Conservation (phyloP, 2,113 vertebrate species). For the Prunella fulvescens region DNA sequence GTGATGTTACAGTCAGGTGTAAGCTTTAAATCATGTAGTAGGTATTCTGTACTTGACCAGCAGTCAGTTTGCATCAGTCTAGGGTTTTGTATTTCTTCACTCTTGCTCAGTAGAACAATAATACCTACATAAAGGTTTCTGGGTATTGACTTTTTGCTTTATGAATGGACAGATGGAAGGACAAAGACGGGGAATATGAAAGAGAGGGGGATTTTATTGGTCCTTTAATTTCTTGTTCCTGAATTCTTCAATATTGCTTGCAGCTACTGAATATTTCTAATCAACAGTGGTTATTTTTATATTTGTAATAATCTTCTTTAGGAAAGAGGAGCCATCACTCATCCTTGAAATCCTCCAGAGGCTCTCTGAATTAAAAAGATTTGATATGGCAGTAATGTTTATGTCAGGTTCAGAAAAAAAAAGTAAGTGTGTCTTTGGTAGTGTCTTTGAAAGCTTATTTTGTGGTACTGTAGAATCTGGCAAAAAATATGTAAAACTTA, state of each 20-base stretch:
- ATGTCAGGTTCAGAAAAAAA: slow-evolving; percentile 88
- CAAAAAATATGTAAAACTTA: not conserved
- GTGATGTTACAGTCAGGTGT: not conserved
- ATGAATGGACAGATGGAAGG: not conserved
- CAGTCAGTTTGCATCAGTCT: not conserved
- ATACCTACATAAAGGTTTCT: not conserved
- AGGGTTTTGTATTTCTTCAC: not conserved
- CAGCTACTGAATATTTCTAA: not conserved
- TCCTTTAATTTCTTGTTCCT: not conserved
- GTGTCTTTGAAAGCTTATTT: not conserved
- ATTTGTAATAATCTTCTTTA: slow-evolving; percentile 58
- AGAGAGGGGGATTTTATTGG: not conserved
- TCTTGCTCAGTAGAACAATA: not conserved
- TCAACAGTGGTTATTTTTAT: slow-evolving; percentile 11
- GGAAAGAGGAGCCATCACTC: slow-evolving; percentile 79
- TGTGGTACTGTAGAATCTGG: not conserved
- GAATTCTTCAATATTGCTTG: not conserved
- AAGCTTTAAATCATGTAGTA: not conserved
- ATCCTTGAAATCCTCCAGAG: slow-evolving; percentile 83
- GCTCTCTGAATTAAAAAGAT: slow-evolving; percentile 84
- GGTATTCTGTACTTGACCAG: not conserved
- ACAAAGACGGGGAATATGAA: not conserved
- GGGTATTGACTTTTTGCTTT: not conserved
- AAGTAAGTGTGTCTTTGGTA: slow-evolving; percentile 73
- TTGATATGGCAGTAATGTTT: slow-evolving; percentile 96